Evolutionary conservation across 2,888 invertebrate species (phyloP).

Genomic region (Lasioglossum oenotherae): DNA sequence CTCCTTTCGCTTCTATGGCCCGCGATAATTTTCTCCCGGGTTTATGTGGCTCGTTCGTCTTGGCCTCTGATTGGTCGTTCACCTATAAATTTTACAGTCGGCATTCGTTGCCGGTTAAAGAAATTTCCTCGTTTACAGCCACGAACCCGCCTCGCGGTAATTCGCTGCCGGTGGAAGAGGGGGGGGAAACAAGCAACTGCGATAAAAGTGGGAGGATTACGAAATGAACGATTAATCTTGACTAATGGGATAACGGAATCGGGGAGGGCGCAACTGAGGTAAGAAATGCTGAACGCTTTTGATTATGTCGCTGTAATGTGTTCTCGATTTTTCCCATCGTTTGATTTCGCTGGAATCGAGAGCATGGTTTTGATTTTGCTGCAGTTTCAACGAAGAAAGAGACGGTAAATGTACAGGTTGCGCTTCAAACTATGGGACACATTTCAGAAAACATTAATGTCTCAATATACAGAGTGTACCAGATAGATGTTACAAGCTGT

Average conservation of each 20-base stretch:
- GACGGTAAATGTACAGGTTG: neutral
- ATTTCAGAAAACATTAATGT: neutral
- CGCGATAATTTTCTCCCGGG: conserved; percentile 35
- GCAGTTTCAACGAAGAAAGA: neutral
- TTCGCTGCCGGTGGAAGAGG: neutral
- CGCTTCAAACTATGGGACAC: too few relatives aligned
- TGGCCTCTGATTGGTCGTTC: conserved; percentile 37
- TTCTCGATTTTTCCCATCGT: neutral
- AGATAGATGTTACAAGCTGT: too few relatives aligned
- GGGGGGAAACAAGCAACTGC: conserved; percentile 6
- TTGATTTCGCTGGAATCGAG: neutral
- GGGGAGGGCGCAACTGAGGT: neutral
- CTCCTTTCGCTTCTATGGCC: conserved; percentile 5
- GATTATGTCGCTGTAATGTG: conserved; percentile 4
- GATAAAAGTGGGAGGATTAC: conserved; percentile 15
- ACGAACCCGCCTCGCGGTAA: conserved; percentile 8
- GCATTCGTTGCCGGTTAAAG: conserved; percentile 40
- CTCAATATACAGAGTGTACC: too few relatives aligned
- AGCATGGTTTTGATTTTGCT: neutral
- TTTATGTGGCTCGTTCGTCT: conserved; percentile 45
- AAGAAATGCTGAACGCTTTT: neutral
- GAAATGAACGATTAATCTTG: conserved; percentile 43
- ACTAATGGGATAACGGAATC: conserved; percentile 3
- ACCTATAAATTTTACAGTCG: conserved; percentile 50
- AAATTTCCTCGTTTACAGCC: conserved; percentile 31